Evolutionary conservation across 2,888 invertebrate species (phyloP).

Genomic region (Nymphalis urticae): DNA sequence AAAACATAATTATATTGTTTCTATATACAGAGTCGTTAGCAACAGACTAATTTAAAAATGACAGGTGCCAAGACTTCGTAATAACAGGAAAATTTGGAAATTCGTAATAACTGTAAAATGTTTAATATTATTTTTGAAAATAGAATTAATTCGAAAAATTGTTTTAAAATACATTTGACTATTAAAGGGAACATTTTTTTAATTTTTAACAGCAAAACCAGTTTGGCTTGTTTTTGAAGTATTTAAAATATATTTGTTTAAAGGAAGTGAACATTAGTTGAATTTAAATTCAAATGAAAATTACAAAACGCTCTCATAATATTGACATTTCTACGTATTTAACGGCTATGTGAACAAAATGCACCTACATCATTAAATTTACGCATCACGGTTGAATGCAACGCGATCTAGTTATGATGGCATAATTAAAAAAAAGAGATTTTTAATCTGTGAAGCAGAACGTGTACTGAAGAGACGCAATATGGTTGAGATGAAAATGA

Average conservation of each 20-base stretch:
- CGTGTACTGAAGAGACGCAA: constrained; percentile 13
- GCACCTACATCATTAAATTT: constrained; percentile 23
- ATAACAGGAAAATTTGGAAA: background rate
- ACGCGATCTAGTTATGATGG: constrained; percentile 31
- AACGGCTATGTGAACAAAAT: constrained; percentile 7
- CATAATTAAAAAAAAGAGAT: constrained; percentile 26
- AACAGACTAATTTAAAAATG: background rate
- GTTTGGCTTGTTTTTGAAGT: too few species aligned
- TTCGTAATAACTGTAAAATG: background rate
- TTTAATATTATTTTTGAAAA: background rate
- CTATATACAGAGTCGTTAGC: background rate
- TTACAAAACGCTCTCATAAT: background rate
- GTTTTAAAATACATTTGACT: background rate
- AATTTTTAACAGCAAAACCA: too few species aligned
- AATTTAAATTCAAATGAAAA: background rate
- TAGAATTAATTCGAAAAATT: background rate
- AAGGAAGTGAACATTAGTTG: too few species aligned
- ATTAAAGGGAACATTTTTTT: background rate
- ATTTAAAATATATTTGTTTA: too few species aligned
- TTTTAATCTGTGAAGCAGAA: constrained; percentile 10
- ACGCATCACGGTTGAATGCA: constrained; percentile 31
- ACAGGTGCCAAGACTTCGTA: background rate
- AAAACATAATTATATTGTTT: background rate
- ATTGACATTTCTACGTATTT: constrained; percentile 13
- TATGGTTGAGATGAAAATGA: constrained; percentile 18